Percentiles rank a stretch among this genome's conserved stretches.
Evolutionary conservation across 1,140 invertebrate genomes (phyloP).

Genomic region (Metaphire vulgaris): DNA sequence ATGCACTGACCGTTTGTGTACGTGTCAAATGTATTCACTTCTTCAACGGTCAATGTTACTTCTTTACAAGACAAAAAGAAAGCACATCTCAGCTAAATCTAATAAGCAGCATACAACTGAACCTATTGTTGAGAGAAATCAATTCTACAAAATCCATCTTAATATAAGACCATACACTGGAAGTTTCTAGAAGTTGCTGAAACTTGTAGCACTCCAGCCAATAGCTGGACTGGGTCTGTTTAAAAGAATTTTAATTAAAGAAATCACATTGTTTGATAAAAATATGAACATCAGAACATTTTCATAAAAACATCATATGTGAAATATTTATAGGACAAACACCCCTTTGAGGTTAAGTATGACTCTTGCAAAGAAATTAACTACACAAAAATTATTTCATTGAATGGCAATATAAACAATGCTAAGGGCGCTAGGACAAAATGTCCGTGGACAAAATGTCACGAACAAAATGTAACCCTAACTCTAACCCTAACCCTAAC

Average conservation of each 20-base stretch:
- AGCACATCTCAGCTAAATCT: too few species aligned
- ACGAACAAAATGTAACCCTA: too few species aligned
- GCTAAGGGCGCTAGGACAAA: not conserved
- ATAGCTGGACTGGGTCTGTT: not conserved
- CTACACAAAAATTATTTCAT: not conserved
- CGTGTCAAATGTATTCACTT: not conserved
- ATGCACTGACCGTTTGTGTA: not conserved
- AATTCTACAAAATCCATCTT: not conserved
- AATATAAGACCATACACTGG: not conserved
- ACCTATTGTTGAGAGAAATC: not conserved
- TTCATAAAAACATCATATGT: too few species aligned
- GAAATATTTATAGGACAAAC: too few species aligned
- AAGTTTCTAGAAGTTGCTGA: not conserved
- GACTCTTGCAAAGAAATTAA: too few species aligned
- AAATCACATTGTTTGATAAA: too few species aligned
- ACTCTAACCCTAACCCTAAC: not conserved
- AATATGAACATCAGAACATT: too few species aligned
- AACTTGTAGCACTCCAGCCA: not conserved
- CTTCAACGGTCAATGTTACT: not conserved
- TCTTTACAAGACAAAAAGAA: not conserved
- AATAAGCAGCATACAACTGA: too few species aligned
- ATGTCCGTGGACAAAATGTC: too few species aligned
- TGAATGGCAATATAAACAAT: not conserved
- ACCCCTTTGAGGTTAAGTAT: too few species aligned
- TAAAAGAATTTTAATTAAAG: not conserved